Evolutionary conservation across 2,797 vertebrate species (phyloP), one percentile per base, ranked within the genome.

Genomic region (Parambassis ranga): DNA sequence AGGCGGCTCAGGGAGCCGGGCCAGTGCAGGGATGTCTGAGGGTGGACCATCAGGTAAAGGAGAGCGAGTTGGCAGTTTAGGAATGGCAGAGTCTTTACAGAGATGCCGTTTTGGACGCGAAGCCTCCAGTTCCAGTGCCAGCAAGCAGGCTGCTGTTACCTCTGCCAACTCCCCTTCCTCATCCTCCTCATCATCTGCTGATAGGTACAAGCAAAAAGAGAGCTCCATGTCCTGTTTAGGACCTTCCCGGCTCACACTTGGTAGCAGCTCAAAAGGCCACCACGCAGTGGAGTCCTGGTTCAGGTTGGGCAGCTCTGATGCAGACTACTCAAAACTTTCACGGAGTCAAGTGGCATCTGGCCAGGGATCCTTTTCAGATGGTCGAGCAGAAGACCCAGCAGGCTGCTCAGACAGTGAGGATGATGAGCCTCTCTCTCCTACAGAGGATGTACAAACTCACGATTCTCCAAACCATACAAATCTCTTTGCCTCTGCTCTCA

Each of bases 401-500:
- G 91, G 81, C 48, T 92, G 91, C 65, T 93, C 92, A 0, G 92
- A 93, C 71, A 93, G 92, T 7, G 93, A 94, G 51, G 92, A 93
- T 7, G 92, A 93, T 15, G 93, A 92, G 44, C 86, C 86, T 9
- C 87, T 88, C 36, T 84, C 83, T 5, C 88, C 90, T 37, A 79
- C 77, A 2, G 90, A 90, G 39, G 91, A 92, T 18, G 56, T 62
- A 26, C 90, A 90, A 50, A 58, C 64, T 49, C 89, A 72, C 1
- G 74, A 85, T 18, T 81, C 85, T 72, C 90, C 86, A 16, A 87
- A 90, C 47, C 96, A 96, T 71, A 98, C 96, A 20, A 99, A 99
- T 74, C 92, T 99, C 79, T 99, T 99, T 83, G 95, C 96, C 77
- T 96, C 96, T 81, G 97, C 96, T 89, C 94, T 98, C 86, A 96